Base-by-base conservation (phyloP, 2,113 vertebrate genomes). In the Nothobranchius kuhntae region DNA sequence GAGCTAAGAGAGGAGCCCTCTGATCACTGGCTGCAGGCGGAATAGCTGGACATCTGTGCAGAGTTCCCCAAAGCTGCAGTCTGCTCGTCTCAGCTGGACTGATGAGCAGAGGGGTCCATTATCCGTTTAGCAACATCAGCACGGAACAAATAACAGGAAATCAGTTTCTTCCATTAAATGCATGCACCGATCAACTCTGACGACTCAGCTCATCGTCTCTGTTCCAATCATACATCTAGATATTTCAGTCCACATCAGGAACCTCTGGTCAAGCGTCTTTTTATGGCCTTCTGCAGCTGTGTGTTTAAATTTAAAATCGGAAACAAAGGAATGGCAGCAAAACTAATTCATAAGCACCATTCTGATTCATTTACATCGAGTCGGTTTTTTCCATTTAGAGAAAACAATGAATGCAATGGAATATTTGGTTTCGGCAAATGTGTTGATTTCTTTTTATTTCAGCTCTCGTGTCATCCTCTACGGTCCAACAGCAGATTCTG, bases 1-100 rank as follows among this genome's bases (percentile, higher is more conserved):
- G 83, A 85, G 77, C 78, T 61, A 73, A 87, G 79, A 82, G 82
- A 84, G 78, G 78, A 81, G 80, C 75, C 81, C 80, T 80, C 69
- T 65, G 71, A 82, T 77, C 73, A 75, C 40, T 60, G 73, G 68
- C 68, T 61, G 68, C 61, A 71, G 74, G 72, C 60, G 10, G 71
- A 86, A 72, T 21, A 77, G 78, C 66, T 57, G 75, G 71, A 80
- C 53, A 72, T 78, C 53, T 78, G n/a, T 71, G 78, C 64, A 12
- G 63, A 67, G 75, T 50, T 45, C 35, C 60, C 50, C 58, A 26
- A 50, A 44, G 61, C 52, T 60, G 44, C 45, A 50, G 59, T 53
- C 64, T 2, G 42, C 63, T 42, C 4, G 30, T 63, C 75, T 56
- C 57, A 60, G 38, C 62, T 36, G 48, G 30, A 47, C 62, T 46